These are phyloP conservation scores for Capreolus pygargus DNA, from an alignment of 2,113 vertebrate species.

Conservation along the genomic window DNA sequence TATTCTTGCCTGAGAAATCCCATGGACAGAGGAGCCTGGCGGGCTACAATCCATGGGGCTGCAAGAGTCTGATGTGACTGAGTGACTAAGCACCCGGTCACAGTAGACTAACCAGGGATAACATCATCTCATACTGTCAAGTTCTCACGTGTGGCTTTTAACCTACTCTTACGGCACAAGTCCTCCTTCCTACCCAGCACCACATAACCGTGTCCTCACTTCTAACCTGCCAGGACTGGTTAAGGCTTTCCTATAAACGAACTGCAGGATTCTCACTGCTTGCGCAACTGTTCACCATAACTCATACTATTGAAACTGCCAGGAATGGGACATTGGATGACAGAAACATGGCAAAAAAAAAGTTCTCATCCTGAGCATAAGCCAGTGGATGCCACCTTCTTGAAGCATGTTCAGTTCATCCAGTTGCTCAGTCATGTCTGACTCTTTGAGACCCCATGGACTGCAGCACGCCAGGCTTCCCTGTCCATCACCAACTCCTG, in stretches of 20 bases:
- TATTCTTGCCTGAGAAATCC: neutral
- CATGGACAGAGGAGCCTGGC: neutral
- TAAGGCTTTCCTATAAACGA: neutral
- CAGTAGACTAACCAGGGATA: neutral
- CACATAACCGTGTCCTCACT: neutral
- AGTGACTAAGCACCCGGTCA: neutral
- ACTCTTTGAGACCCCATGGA: neutral
- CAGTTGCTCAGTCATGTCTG: neutral
- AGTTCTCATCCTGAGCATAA: neutral
- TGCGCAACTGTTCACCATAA: neutral
- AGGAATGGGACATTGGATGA: neutral
- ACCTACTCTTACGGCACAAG: neutral
- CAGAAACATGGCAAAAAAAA: neutral
- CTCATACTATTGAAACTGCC: neutral
- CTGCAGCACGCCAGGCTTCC: neutral
- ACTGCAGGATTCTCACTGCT: neutral
- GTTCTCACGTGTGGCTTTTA: neutral
- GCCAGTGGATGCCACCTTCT: neutral
- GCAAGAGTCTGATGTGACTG: neutral
- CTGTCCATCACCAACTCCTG: neutral
- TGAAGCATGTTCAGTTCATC: neutral
- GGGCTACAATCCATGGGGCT: neutral
- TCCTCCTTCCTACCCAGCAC: neutral
- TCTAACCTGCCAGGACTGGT: neutral
- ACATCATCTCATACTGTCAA: neutral